Evolutionary conservation across 2,888 invertebrate species (phyloP), one percentile per base, ranked within the genome.

Genomic region (Drosophila rellima): DNA sequence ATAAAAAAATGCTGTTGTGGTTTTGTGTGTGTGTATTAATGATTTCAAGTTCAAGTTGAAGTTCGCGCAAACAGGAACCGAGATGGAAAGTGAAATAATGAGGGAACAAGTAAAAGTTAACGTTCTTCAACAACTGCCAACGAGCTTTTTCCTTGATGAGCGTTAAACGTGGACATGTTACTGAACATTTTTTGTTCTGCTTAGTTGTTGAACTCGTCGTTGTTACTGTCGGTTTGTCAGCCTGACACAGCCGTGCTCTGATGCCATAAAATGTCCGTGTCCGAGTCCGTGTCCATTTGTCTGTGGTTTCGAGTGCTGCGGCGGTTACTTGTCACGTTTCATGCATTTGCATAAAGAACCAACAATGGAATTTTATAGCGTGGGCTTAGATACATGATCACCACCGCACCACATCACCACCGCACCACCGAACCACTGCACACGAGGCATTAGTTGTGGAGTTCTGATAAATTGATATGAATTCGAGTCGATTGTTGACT

Each of bases 41-140:
- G 39, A 64, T 71, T 89, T 83, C 84, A 85, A 84, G 89, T 88
- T 85, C 89, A 87, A 87, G 87, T 86, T 83, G 69, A 72, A 80
- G 84, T 68, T 70, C 72, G 61, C 55, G 44, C 52, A 67, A 55
- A 52, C 55, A 60, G 48, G 35, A 42, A 35, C 50, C 47, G 15
- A 50, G 66, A 68, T 67, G 40, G 71, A 85, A 85, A 71, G 72
- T 69, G 47, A 80, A 74, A 48, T 59, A 69, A 69, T 70, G 56
- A 50, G 57, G 54, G 39, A 48, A 65, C 52, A 55, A 62, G 70
- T 69, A 74, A 76, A 76, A 77, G 85, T 57, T 64, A 73, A 75
- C 55, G 68, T 67, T 69, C 66, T 63, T 70, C 60, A 51, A 56
- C 60, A 26, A 23, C 18, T 37, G 50, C 18, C 35, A 47, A 47